phyloP scores from a whole-genome alignment of 2,113 vertebrate species.

The Uropsilus gracilis region DNA sequence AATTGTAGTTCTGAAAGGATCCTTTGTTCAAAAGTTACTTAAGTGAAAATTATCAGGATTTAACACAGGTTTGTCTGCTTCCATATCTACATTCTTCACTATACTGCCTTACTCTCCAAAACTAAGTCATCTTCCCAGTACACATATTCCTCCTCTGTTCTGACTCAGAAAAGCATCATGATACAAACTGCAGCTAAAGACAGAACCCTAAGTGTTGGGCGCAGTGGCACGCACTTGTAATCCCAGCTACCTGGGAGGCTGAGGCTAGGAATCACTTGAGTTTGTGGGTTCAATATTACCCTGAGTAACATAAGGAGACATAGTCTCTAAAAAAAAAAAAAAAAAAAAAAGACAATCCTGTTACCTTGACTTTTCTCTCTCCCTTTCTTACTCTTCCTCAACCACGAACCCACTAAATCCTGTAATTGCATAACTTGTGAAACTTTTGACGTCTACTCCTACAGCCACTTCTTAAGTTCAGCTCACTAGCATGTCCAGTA shows the following conservation, averaged over 20 bases:
- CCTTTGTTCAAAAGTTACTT: not conserved
- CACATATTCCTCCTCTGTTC: not conserved
- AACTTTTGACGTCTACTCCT: not conserved
- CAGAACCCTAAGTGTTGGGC: not conserved
- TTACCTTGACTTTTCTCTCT: not conserved
- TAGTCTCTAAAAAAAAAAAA: no score
- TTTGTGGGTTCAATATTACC: no score
- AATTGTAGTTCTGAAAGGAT: not conserved
- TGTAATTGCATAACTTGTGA: not conserved
- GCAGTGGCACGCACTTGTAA: no score
- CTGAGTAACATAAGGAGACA: no score
- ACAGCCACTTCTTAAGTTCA: not conserved
- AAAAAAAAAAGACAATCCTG: no score
- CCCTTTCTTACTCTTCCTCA: not conserved
- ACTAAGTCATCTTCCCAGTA: not conserved
- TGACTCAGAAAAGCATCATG: not conserved
- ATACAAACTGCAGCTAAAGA: not conserved
- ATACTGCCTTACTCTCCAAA: not conserved
- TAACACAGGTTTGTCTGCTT: not conserved
- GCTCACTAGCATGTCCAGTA: not conserved
- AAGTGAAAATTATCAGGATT: not conserved
- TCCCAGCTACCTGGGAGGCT: no score
- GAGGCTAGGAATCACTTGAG: no score
- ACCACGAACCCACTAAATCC: not conserved
- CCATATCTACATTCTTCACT: not conserved